A percentile compares a stretch with the other conserved stretches of the same genome.
phyloP scores from a whole-genome alignment of 2,113 vertebrate species.

The Lipophrys pholis region DNA sequence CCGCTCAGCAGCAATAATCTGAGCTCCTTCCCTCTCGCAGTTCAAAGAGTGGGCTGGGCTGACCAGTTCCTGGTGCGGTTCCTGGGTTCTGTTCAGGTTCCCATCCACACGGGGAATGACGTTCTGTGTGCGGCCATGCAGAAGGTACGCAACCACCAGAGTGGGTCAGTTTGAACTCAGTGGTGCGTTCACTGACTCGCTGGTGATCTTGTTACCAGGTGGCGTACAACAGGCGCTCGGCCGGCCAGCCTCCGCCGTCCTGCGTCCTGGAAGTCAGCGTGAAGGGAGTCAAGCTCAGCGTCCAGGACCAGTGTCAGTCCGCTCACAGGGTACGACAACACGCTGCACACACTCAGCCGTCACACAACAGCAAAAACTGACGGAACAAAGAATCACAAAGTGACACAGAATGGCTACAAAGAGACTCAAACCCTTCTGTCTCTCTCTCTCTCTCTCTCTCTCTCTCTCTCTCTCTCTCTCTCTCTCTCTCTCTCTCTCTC shows the following conservation, averaged over 20 bases:
- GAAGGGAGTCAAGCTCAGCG: constrained; percentile 89
- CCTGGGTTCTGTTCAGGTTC: constrained; percentile 95
- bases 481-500: too few relatives aligned
- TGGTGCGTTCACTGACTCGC: neutral
- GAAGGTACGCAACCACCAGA: too few relatives aligned
- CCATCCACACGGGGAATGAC: constrained; percentile 92
- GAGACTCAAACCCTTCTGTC: too few relatives aligned
- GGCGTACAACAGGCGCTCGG: constrained; percentile 88
- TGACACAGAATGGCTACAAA: too few relatives aligned
- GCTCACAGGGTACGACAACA: constrained; percentile 71
- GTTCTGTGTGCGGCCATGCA: constrained; percentile 96
- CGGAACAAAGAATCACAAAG: too few relatives aligned
- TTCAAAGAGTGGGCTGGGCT: constrained; percentile 86
- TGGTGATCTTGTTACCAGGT: constrained; percentile 82
- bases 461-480: too few relatives aligned
- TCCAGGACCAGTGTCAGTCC: constrained; percentile 81
- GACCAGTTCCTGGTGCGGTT: constrained; percentile 92
- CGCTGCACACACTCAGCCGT: too few relatives aligned
- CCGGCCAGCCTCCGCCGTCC: constrained; percentile 85
- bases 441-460: too few relatives aligned
- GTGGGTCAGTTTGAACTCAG: too few relatives aligned
- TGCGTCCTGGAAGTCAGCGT: constrained; percentile 93
- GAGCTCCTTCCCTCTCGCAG: constrained; percentile 19
- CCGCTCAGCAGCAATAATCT: neutral
- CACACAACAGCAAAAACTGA: too few relatives aligned